A percentile compares a stretch with the other conserved stretches of the same genome.
Conservation (phyloP, 2,888 invertebrate genomes). For the Xylota segnis region DNA sequence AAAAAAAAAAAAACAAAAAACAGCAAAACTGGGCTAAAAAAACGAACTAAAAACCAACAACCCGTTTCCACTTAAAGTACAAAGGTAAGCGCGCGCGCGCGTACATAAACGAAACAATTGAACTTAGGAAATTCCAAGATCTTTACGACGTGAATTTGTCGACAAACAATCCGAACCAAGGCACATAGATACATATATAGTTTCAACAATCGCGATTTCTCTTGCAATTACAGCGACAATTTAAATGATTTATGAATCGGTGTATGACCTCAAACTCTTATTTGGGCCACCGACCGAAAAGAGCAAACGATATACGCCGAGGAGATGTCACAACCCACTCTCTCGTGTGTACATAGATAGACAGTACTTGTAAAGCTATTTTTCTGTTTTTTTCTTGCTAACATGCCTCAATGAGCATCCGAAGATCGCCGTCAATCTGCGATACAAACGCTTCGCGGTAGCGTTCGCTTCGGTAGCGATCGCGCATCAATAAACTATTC, state of each 20-base stretch:
- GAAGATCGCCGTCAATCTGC: constrained; percentile 43
- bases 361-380: not conserved
- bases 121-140: constrained; percentile 63
- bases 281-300: constrained; percentile 79
- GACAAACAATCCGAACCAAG: constrained; percentile 14
- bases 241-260: constrained; percentile 61
- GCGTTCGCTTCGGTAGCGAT: not conserved
- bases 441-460: not conserved
- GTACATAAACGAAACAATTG: constrained; percentile 48
- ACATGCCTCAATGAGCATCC: constrained; percentile 54
- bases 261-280: constrained; percentile 80
- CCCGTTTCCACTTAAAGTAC: constrained; percentile 5
- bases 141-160: constrained; percentile 24
- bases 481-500: not conserved
- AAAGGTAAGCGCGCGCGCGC: not conserved
- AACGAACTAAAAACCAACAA: not conserved
- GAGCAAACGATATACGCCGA: constrained; percentile 47
- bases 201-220: constrained; percentile 56
- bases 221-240: constrained; percentile 58
- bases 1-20: too few species aligned
- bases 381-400: not conserved
- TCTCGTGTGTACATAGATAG: not conserved
- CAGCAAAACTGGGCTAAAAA: not conserved
- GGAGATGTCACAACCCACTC: constrained; percentile 49
- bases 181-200: not conserved